Evolutionary conservation across 2,797 vertebrate species (phyloP), one percentile per base, ranked within the genome.

Genomic region (Ataeniobius toweri): DNA sequence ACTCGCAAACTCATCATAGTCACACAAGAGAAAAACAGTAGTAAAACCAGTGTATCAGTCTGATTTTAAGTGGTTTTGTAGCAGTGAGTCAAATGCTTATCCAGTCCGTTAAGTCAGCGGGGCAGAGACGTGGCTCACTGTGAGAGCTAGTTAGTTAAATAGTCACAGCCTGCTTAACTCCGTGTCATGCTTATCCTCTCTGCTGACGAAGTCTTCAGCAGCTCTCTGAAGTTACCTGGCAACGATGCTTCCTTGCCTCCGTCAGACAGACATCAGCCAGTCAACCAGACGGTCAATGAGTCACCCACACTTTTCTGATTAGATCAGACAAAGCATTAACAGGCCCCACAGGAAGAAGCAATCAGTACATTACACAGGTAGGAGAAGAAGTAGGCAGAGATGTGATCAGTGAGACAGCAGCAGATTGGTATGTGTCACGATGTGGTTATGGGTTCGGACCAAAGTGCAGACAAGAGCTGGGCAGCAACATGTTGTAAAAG

Each of bases 121-220:
- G 79, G 73, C 83, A 50, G 71, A 65, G 72, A 26, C 2, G 26
- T 31, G 81, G 67, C 79, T 68, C 76, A 28, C 75, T 73, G 79
- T 39, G 81, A 83, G 82, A 74, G 83, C 78, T 77, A 41, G 86
- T 87, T 75, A 81, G 84, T 76, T 82, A 89, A 90, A 84, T 89
- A 81, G 77, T 80, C 81, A 63, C 85, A 83, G 77, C 55, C 53
- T 75, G 79, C 76, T 68, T 81, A 78, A 55, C 85, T 80, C 77
- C 7, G 65, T 81, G 82, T 89, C 89, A 73, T 87, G 63, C 84
- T 93, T 91, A 94, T 92, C 89, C 89, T 86, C 89, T 89, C 86
- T 84, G 89, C 90, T 92, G 92, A 92, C 89, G 65, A 76, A 90
- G 83, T 86, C 91, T 90, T 83, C 76, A 80, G 80, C 80, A 67